Base-by-base conservation (phyloP, 2,113 vertebrate genomes). In the Myxocyprinus asiaticus region DNA sequence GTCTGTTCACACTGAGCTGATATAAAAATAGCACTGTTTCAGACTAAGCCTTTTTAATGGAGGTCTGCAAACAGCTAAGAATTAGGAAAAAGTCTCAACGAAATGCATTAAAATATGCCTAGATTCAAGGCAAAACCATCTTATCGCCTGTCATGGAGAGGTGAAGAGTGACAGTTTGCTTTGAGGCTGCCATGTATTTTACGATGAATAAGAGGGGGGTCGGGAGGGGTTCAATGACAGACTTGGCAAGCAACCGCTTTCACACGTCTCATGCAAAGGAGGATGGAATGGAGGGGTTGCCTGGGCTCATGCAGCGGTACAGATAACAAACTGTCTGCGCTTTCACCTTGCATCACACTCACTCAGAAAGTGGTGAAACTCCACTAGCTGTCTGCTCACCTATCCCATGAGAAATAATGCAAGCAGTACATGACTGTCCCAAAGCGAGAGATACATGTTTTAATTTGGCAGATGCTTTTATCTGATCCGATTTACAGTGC, bases 251-350 rank as follows among this genome's bases (percentile, higher is more conserved):
- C 67, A 80, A 48, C 44, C 11, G 8, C 14, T 80, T 42, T 56
- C 22, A 47, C 72, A 5, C 8, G 12, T 69, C 76, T 45, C 50
- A 53, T 58, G 22, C 22, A 33, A 33, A 33, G 22, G 22, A 33
- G 22, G 22, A 17, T 22, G 9, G 44, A 77, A 51, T 70, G 59
- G 43, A 68, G 48, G 42, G 42, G 58, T 3, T 56, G 66, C n/a
- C 61, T 58, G 66, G 4, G 14, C 76, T 68, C 42, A 17, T 59
- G 67, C 22, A 47, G 33, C 9, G 12, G 76, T 68, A 75, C 75
- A 59, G 80, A 82, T 79, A 85, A 82, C 77, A 84, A 69, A 78
- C 65, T 12, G 22, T 33, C 22, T 33, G 69, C 22, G 22, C 72
- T 65, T 12, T 62, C 72, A 44, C 56, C 9, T 62, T 59, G 44